Percentiles rank a stretch among this genome's conserved stretches.
These are phyloP conservation scores for Miniopterus natalensis DNA, from an alignment of 2,113 vertebrate species.

Conservation along the genomic window DNA sequence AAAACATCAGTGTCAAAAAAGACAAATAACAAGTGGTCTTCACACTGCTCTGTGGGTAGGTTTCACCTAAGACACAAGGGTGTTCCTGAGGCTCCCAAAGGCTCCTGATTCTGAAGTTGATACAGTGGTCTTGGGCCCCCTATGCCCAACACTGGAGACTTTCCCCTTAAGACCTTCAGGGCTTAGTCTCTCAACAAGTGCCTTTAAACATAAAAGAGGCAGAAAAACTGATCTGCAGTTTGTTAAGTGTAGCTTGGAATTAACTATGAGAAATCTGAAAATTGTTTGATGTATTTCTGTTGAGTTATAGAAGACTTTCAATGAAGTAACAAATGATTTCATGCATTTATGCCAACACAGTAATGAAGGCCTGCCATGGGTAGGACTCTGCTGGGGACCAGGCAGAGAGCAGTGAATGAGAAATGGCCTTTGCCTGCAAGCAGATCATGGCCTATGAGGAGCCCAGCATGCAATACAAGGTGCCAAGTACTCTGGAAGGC, in stretches of 20 bases:
- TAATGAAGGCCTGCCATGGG: neutral
- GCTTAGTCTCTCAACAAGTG: neutral
- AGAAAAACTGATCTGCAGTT: neutral
- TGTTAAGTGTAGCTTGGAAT: neutral
- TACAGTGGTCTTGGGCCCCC: neutral
- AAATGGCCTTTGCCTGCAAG: neutral
- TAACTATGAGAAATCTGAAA: neutral
- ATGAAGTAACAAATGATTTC: neutral
- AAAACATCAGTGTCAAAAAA: neutral
- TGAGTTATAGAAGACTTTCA: neutral
- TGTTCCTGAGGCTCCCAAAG: neutral
- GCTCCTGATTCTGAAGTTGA: neutral
- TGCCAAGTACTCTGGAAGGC: neutral
- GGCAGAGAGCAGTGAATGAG: neutral
- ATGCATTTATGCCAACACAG: neutral
- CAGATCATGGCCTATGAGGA: neutral
- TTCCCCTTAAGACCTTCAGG: neutral
- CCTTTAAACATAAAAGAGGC: neutral
- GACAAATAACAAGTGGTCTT: neutral
- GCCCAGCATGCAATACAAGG: neutral
- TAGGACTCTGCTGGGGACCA: neutral
- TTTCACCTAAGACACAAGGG: neutral
- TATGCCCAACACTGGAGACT: neutral
- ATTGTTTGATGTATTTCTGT: neutral
- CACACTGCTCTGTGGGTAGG: neutral